Conservation (phyloP, 2,113 vertebrate species). For the Takifugu bimaculatus region DNA sequence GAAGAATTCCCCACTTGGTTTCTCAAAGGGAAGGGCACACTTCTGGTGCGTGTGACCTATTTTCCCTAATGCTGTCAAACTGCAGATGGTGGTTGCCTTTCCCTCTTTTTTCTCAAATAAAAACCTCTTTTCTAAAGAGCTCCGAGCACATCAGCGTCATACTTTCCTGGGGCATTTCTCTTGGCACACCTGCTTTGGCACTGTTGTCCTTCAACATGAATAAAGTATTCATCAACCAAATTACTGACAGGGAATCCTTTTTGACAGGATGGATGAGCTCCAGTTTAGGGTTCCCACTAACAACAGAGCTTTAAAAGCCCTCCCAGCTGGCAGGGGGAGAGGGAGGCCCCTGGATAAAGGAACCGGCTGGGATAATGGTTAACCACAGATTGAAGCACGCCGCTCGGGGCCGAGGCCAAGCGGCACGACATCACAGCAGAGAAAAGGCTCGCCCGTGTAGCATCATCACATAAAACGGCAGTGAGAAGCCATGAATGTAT, state of each 20-base stretch:
- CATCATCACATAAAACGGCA: conserved; percentile 23
- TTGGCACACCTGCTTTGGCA: conserved; percentile 29
- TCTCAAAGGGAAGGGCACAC: conserved; percentile 50
- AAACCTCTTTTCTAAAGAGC: conserved; percentile 42
- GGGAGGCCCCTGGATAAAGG: conserved; percentile 51
- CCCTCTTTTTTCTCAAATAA: conserved; percentile 38
- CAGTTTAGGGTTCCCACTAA: conserved; percentile 13
- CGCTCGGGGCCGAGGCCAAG: conserved; percentile 43
- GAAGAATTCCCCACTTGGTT: conserved; percentile 66
- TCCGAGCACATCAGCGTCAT: conserved; percentile 46
- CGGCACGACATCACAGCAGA: conserved; percentile 56
- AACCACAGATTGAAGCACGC: conserved; percentile 63
- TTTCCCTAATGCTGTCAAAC: conserved; percentile 54
- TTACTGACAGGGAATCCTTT: conserved; percentile 25
- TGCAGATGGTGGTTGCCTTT: conserved; percentile 55
- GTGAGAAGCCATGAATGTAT: conserved; percentile 21
- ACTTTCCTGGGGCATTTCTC: conserved; percentile 53
- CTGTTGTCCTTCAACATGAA: not conserved
- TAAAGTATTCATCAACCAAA: not conserved
- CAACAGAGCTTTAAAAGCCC: conserved; percentile 32
- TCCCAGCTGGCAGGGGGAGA: conserved; percentile 22
- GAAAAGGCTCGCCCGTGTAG: conserved; percentile 40
- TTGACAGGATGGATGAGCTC: conserved; percentile 7
- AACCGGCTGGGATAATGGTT: conserved; percentile 65
- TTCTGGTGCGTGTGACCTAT: conserved; percentile 70